Percentiles rank a stretch among this genome's conserved stretches.
These are phyloP conservation scores for Ahaetulla prasina DNA, from an alignment of 2,113 vertebrate species.

Conservation along the genomic window DNA sequence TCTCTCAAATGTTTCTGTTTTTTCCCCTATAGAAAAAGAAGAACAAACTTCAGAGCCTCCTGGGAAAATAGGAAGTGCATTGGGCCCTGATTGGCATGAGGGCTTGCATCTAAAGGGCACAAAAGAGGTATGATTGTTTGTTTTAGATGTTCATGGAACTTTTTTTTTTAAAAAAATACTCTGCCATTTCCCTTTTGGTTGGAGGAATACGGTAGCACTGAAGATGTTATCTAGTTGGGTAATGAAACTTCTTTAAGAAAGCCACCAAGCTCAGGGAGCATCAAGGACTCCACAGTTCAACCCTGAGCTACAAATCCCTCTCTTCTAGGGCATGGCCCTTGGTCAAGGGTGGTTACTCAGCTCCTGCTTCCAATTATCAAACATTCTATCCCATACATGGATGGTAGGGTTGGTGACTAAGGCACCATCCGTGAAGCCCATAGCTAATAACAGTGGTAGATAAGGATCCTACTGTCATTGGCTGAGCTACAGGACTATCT, in stretches of 20 bases:
- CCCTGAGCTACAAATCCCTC: too few species aligned
- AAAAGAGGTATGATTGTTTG: slow-evolving; percentile 69
- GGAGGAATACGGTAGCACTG: not conserved
- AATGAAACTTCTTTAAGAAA: not conserved
- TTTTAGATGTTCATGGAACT: not conserved
- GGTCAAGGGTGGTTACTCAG: too few species aligned
- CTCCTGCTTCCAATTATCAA: not conserved
- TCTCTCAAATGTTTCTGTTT: not conserved
- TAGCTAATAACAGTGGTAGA: not conserved
- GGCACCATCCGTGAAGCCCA: not conserved
- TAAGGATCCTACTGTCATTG: not conserved
- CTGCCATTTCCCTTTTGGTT: not conserved
- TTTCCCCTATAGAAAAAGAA: slow-evolving; percentile 57
- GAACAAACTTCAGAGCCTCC: slow-evolving; percentile 22
- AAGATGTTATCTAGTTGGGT: not conserved
- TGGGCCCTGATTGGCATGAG: slow-evolving; percentile 94
- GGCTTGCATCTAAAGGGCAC: slow-evolving; percentile 82
- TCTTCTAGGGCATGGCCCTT: not conserved
- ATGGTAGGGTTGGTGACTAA: not conserved
- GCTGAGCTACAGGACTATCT: not conserved
- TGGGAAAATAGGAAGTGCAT: slow-evolving; percentile 78
- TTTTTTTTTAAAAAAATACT: not conserved
- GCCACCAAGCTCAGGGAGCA: not conserved
- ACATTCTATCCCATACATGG: too few species aligned
- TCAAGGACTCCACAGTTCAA: too few species aligned